phyloP scores from a whole-genome alignment of 2,888 invertebrate species.

The Mesorhabditis sp. region DNA sequence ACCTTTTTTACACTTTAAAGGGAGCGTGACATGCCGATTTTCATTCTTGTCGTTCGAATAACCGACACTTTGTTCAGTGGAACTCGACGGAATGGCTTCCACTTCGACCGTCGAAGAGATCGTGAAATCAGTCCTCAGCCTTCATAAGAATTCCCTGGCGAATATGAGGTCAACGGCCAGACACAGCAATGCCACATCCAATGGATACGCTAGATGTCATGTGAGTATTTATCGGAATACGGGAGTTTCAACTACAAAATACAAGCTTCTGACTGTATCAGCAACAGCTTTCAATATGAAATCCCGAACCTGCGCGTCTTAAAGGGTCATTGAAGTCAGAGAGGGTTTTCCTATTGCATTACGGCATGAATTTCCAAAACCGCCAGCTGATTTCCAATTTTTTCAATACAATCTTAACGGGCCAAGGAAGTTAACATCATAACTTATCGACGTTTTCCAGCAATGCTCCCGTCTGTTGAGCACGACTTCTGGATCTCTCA shows the following conservation, averaged over 20 bases:
- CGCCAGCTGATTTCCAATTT: too few species aligned
- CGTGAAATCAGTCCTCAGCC: background rate
- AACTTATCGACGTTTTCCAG: background rate
- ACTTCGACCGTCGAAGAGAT: background rate
- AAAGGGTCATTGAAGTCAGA: too few species aligned
- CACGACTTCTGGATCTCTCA: background rate
- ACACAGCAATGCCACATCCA: background rate
- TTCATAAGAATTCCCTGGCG: background rate
- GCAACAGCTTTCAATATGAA: background rate
- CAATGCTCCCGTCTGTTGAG: background rate
- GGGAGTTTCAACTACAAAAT: too few species aligned
- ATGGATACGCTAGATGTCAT: slow-evolving; percentile 2
- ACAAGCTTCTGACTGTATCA: background rate
- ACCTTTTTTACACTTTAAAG: too few species aligned
- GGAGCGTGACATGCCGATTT: too few species aligned
- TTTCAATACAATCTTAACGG: too few species aligned
- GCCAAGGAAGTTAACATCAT: too few species aligned
- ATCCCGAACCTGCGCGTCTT: too few species aligned
- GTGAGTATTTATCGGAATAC: background rate
- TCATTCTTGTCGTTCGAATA: background rate
- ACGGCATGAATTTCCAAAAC: too few species aligned
- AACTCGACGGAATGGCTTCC: background rate
- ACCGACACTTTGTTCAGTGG: background rate
- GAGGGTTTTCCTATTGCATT: too few species aligned
- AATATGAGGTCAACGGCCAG: background rate